These are phyloP conservation scores for Ectropis crepuscularia DNA, from an alignment of 2,888 invertebrate genomes.

Conservation along the genomic window DNA sequence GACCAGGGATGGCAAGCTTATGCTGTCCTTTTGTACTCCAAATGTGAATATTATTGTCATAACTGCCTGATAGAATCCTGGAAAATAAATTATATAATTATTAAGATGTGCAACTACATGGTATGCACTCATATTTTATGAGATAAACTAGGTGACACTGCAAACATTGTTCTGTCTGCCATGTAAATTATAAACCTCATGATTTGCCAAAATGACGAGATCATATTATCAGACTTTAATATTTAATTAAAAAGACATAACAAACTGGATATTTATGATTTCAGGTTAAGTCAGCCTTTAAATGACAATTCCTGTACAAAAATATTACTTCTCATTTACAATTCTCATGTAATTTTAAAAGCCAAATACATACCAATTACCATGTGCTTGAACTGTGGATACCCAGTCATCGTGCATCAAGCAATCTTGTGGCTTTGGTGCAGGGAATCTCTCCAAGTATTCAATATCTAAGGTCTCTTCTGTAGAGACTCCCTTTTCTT, in stretches of 20 bases:
- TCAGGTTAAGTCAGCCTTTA: too few relatives aligned
- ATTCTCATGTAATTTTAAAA: background rate
- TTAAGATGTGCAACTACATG: background rate
- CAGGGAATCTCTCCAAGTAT: slow-evolving; percentile 95
- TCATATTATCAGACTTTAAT: too few relatives aligned
- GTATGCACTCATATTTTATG: background rate
- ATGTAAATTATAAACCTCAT: too few relatives aligned
- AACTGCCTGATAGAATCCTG: slow-evolving; percentile 96
- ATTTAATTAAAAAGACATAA: too few relatives aligned
- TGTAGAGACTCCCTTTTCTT: slow-evolving; percentile 89
- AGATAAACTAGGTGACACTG: too few relatives aligned
- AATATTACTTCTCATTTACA: background rate
- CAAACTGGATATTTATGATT: too few relatives aligned
- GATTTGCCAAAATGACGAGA: too few relatives aligned
- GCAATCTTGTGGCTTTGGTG: slow-evolving; percentile 96
- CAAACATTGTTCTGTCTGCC: too few relatives aligned
- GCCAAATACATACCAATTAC: slow-evolving; percentile 84
- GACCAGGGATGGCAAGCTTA: slow-evolving; percentile 93
- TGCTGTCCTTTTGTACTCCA: slow-evolving; percentile 95
- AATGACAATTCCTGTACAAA: too few relatives aligned
- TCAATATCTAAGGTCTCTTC: slow-evolving; percentile 96
- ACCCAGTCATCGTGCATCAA: slow-evolving; percentile 99
- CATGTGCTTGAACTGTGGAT: slow-evolving; percentile 90
- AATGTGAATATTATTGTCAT: slow-evolving; percentile 95
- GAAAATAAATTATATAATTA: slow-evolving; percentile 32